Percentiles rank a stretch among this genome's conserved stretches.
Evolutionary conservation across 2,888 invertebrate species (phyloP).

Genomic region (Dorcus parallelipipedus): DNA sequence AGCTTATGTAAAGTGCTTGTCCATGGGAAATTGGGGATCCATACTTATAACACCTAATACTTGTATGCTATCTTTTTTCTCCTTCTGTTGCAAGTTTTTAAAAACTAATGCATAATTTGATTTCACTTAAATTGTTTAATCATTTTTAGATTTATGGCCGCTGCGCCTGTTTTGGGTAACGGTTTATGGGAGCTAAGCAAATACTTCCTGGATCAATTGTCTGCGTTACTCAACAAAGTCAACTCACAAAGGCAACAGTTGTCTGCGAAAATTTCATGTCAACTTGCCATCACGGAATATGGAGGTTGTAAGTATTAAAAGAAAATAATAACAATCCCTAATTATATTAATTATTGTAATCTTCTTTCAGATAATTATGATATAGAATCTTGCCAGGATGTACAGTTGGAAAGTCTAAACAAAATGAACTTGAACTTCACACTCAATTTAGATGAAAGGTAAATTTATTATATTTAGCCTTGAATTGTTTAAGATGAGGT

Average conservation of each 20-base stretch:
- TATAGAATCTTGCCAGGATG: slow-evolving; percentile 44
- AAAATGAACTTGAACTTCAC: slow-evolving; percentile 62
- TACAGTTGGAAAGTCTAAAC: slow-evolving; percentile 45
- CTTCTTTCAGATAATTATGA: slow-evolving; percentile 44
- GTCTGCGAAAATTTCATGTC: slow-evolving; percentile 59
- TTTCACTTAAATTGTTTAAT: not conserved
- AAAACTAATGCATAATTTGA: no score
- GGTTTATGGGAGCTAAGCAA: slow-evolving; percentile 58
- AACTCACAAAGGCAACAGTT: slow-evolving; percentile 49
- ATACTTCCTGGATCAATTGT: slow-evolving; percentile 60
- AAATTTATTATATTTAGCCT: slow-evolving; percentile 20
- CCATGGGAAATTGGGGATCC: no score
- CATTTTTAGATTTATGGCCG: slow-evolving; percentile 62
- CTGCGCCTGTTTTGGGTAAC: slow-evolving; percentile 68
- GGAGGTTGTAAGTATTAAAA: slow-evolving; percentile 49
- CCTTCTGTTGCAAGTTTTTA: no score
- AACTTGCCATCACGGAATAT: slow-evolving; percentile 65
- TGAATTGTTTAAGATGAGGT: no score
- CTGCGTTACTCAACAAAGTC: slow-evolving; percentile 51
- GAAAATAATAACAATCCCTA: not conserved
- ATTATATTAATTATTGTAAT: slow-evolving; percentile 5
- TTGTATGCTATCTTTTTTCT: no score
- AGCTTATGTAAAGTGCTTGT: no score
- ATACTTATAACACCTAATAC: no score
- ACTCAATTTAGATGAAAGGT: slow-evolving; percentile 58